These are phyloP conservation scores for Drosophila nikananu DNA, from an alignment of 1,140 invertebrate genomes.

Conservation along the genomic window DNA sequence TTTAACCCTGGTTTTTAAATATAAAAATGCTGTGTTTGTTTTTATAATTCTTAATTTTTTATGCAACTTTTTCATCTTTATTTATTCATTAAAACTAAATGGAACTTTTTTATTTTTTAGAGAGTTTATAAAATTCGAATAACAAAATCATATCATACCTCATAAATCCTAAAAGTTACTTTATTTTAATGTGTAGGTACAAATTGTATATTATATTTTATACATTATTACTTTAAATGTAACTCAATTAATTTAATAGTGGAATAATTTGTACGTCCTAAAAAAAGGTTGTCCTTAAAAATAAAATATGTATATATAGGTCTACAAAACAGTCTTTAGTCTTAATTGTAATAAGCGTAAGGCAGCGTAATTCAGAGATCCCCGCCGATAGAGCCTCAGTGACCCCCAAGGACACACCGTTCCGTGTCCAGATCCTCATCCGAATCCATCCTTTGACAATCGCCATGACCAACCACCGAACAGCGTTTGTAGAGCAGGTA, in stretches of 20 bases:
- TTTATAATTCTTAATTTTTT: neutral
- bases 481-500: slow-evolving; percentile 69
- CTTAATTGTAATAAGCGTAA: slow-evolving; percentile 49
- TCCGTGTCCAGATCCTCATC: slow-evolving; percentile 75
- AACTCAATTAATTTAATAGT: neutral
- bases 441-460: slow-evolving; percentile 69
- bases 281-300: neutral
- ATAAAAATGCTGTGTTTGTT: neutral
- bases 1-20: neutral
- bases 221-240: neutral
- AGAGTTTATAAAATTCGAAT: neutral
- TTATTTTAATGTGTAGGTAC: no score
- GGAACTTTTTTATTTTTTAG: neutral
- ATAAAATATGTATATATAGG: neutral
- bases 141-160: neutral
- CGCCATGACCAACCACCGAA: slow-evolving; percentile 19
- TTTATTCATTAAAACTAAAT: no score
- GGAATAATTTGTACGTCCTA: neutral
- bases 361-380: neutral
- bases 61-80: neutral
- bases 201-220: neutral
- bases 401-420: slow-evolving; percentile 67
- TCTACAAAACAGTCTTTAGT: slow-evolving; percentile 59
- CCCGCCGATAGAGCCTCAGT: slow-evolving; percentile 7
- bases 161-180: neutral